phyloP scores from a whole-genome alignment of 2,113 vertebrate species.

The Arizona elegans region DNA sequence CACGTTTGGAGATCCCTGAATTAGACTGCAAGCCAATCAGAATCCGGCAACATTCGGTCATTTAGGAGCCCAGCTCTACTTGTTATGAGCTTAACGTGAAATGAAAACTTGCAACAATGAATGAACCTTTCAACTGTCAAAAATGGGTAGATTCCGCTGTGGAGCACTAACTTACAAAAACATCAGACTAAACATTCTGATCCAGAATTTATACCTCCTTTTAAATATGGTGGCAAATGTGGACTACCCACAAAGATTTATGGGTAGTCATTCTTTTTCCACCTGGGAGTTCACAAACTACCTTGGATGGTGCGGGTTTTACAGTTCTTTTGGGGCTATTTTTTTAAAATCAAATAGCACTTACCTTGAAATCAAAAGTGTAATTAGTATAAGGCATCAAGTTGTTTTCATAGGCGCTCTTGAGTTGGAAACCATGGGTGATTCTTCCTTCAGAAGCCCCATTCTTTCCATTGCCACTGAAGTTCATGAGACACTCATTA shows the following conservation, averaged over 20 bases:
- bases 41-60: background rate
- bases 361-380: constrained; percentile 98
- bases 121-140: background rate
- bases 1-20: background rate
- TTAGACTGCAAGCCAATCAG: background rate
- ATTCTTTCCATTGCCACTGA: constrained; percentile 92
- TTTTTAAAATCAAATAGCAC: background rate
- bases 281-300: background rate
- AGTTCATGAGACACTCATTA: constrained; percentile 96
- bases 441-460: constrained; percentile 89
- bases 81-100: background rate
- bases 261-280: background rate
- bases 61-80: background rate
- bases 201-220: background rate
- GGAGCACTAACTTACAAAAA: background rate
- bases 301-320: background rate
- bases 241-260: background rate
- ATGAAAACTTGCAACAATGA: background rate
- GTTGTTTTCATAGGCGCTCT: constrained; percentile 96
- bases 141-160: background rate
- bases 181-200: background rate
- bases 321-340: background rate
- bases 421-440: constrained; percentile 95
- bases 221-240: background rate
- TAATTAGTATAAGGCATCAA: constrained; percentile 99